Evolutionary conservation across 2,797 vertebrate species (phyloP), one percentile per base, ranked within the genome.

Genomic region (Manis pentadactyla): DNA sequence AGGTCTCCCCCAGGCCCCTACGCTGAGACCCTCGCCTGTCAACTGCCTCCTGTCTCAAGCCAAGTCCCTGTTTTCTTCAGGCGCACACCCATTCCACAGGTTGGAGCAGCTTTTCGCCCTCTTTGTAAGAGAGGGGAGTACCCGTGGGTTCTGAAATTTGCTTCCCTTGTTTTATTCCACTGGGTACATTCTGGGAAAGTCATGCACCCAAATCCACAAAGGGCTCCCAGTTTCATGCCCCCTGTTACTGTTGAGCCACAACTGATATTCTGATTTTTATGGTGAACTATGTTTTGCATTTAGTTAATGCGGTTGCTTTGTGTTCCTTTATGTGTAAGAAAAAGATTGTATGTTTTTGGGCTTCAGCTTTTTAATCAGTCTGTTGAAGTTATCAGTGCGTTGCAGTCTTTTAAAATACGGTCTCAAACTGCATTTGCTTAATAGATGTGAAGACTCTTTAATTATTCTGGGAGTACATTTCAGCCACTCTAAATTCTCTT

Each of bases 301-400:
- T 81, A 87, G 94, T 95, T 78, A 84, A 92, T 96, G 75, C 53
- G 19, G 25, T 92, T 55, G 29, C 61, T 87, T 69, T 46, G 57
- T 61, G n/a, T 49, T 69, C 83, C 73, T 81, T 79, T 90, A n/a
- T 79, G 17, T 82, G 37, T 57, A 63, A 93, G 66, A 63, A 83
- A 59, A 77, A 39, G 53, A 74, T 17, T 18, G 1, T 59, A 39
- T 53, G 17, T 25, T 66, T 96, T 78, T 51, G 1, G n/a, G 55
- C 39, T 39, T 93, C 79, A 0, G 7, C 82, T 92, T 87, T 94
- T 73, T 87, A 85, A 87, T 81, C 89, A 27, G 64, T 59, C 77
- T 49, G 3, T 53, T 73, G 84, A 10, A 7, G 59, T 89, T 85
- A 73, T 64, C 49, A 9, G 59, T 27, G 5, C n/a, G 23, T 61